These are phyloP conservation scores for Melipona bicolor DNA, from an alignment of 2,888 invertebrate species.

Conservation along the genomic window DNA sequence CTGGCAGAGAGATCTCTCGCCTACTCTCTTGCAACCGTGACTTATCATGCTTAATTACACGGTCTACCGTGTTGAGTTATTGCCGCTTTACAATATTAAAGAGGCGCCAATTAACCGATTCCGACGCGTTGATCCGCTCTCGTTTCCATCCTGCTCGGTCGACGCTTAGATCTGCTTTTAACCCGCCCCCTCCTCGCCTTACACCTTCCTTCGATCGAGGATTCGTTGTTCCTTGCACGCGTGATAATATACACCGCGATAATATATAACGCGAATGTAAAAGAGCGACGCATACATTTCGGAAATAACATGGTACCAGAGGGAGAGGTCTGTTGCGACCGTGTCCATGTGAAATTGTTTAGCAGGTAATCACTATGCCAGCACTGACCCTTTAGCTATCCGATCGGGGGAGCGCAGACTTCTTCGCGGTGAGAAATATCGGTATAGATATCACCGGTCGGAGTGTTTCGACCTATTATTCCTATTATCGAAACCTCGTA, in stretches of 20 bases:
- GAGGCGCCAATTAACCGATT: slow-evolving; percentile 62
- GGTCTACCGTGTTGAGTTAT: slow-evolving; percentile 69
- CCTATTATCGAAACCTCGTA: background rate
- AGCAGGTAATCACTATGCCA: slow-evolving; percentile 3
- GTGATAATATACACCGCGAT: slow-evolving; percentile 17
- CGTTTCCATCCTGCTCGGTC: slow-evolving; percentile 24
- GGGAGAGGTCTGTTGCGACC: background rate
- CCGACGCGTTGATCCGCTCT: slow-evolving; percentile 24
- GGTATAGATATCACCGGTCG: slow-evolving; percentile 13
- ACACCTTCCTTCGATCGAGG: background rate
- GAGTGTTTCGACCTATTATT: background rate
- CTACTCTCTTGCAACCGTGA: slow-evolving; percentile 60
- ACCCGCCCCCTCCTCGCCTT: slow-evolving; percentile 12
- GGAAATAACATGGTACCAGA: slow-evolving; percentile 20
- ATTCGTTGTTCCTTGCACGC: background rate
- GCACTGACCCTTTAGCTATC: slow-evolving; percentile 13
- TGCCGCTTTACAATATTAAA: slow-evolving; percentile 65
- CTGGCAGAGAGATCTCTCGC: slow-evolving; percentile 36
- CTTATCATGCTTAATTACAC: slow-evolving; percentile 73
- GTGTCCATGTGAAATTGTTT: slow-evolving; percentile 24
- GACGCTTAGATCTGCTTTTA: slow-evolving; percentile 7
- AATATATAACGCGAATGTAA: slow-evolving; percentile 23
- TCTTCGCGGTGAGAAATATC: slow-evolving; percentile 6
- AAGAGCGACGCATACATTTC: slow-evolving; percentile 28
- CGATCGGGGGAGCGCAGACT: background rate